Conservation (phyloP, 2,797 vertebrate genomes). For the Mionectes olivaceus region DNA sequence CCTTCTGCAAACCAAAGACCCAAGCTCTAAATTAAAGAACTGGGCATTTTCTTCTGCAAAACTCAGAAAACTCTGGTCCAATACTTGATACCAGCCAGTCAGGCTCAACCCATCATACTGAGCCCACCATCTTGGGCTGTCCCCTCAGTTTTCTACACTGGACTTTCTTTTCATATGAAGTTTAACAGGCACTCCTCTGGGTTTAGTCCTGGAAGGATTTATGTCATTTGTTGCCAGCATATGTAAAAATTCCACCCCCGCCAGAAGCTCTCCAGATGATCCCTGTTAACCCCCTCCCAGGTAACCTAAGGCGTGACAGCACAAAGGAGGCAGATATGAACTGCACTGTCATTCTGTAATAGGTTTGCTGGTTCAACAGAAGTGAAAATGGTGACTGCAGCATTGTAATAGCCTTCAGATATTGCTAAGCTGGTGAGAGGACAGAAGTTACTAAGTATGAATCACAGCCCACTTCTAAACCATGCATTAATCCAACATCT, state of each 20-base stretch:
- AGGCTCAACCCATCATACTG: neutral
- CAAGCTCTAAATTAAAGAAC: neutral
- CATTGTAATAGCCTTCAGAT: neutral
- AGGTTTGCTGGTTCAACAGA: neutral
- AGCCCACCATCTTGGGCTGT: neutral
- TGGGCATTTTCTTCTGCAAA: neutral
- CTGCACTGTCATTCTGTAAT: neutral
- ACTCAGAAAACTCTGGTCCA: neutral
- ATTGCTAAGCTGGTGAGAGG: neutral
- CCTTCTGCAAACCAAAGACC: neutral
- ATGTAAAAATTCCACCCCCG: neutral
- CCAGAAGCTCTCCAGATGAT: neutral
- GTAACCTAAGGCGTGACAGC: neutral
- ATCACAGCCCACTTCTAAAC: neutral
- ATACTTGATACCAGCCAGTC: neutral
- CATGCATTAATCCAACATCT: neutral
- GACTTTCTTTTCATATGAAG: neutral
- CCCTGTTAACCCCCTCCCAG: neutral
- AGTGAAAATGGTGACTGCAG: neutral
- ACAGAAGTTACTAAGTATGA: neutral
- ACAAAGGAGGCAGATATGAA: neutral
- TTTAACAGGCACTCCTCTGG: neutral
- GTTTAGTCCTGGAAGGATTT: neutral
- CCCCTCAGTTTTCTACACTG: neutral
- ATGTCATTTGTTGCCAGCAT: neutral